Evolutionary conservation across 2,113 vertebrate species (phyloP), one percentile per base, ranked within the genome.

Genomic region (Neogobius melanostomus): DNA sequence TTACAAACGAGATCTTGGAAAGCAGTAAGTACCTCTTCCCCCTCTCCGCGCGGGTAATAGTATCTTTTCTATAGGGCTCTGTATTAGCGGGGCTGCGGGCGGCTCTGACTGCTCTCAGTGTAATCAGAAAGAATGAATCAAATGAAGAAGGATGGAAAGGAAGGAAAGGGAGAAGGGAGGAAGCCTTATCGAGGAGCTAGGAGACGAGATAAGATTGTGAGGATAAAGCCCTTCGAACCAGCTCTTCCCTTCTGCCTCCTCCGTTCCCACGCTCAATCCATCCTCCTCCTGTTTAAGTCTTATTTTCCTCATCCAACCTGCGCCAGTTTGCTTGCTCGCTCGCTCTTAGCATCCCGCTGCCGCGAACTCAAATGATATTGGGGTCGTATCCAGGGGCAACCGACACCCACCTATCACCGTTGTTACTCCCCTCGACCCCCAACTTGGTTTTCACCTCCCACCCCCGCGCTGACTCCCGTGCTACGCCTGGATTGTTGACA

Each of bases 371-470:
- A 87, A 89, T 91, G 91, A 92, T 91, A 91, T 88, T 83, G 84
- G 90, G 89, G 90, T 89, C 88, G 90, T 92, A 91, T 92, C 92
- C 90, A 91, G 67, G 85, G 89, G 90, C 91, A 91, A 91, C 91
- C 69, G 70, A 66, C 84, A 80, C 77, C 76, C 70, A 53, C 53
- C 75, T 64, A 51, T 46, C 36, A 45, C 63, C 48, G 59, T n/a
- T 43, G 42, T 52, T 52, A 56, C 69, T 61, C 52, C 73, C 72
- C 64, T 56, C 79, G 71, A 42, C 75, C 81, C 79, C 74, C 70
- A 36, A 36, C 28, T 36, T 71, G 69, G 78, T 81, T 84, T 73
- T 79, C 83, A 83, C 82, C 90, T 88, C 87, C 85, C 88, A 86
- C 84, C 80, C 75, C 82, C 71, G 65, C 82, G 77, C 80, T 85